Conservation (phyloP, 53 echinoderm and acorn worm genomes). For the Arbacia lixula region DNA sequence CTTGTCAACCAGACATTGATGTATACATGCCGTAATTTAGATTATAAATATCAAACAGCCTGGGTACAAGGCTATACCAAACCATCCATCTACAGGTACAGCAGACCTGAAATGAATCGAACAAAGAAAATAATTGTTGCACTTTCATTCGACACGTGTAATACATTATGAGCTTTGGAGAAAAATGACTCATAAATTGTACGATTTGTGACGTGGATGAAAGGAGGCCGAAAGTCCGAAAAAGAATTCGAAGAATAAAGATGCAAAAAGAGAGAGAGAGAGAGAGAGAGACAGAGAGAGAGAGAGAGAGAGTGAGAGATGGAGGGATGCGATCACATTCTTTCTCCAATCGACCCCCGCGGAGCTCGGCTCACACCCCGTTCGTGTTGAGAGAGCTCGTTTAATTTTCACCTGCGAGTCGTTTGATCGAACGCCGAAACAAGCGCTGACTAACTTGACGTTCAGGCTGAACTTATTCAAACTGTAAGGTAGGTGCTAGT, state of each 20-base stretch:
- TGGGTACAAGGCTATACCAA: too few relatives aligned
- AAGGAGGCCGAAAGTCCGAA: not conserved
- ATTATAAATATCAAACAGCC: too few relatives aligned
- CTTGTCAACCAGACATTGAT: too few relatives aligned
- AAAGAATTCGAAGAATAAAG: not conserved
- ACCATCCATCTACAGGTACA: too few relatives aligned
- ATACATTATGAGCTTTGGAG: slow-evolving; percentile 30
- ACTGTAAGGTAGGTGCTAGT: too few relatives aligned
- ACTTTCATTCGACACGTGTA: slow-evolving; percentile 15
- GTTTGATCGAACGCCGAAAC: slow-evolving; percentile 20
- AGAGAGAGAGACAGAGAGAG: not conserved
- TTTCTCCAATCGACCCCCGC: too few relatives aligned
- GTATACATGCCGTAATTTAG: too few relatives aligned
- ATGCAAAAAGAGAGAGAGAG: not conserved
- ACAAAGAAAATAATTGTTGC: slow-evolving; percentile 22
- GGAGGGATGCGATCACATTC: too few relatives aligned
- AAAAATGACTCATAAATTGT: slow-evolving; percentile 44
- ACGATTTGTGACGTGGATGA: slow-evolving; percentile 40
- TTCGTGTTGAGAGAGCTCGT: not conserved
- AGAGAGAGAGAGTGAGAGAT: not conserved
- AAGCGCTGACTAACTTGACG: too few relatives aligned
- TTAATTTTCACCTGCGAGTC: not conserved
- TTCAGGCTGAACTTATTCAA: too few relatives aligned
- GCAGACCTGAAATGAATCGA: too few relatives aligned
- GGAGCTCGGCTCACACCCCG: slow-evolving; percentile 4